Base-by-base conservation (phyloP, 2,113 vertebrate species). In the Chlamydotis undulata region DNA sequence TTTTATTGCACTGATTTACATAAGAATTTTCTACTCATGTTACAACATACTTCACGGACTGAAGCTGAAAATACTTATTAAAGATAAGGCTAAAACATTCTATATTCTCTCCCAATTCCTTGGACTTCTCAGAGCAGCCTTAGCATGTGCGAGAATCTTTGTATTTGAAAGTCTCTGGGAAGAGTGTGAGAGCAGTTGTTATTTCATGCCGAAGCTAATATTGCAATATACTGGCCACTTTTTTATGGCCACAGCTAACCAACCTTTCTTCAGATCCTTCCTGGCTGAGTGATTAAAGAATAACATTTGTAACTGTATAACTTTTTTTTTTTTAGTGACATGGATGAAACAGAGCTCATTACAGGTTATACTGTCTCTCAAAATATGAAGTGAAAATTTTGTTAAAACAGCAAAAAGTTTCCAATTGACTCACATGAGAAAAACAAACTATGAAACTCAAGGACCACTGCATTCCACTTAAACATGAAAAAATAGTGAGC, bases 401-500 rank as follows among this genome's bases (percentile, higher is more conserved):
- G 24, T 65, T 55, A 47, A 57, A 91, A 84, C 5, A 67, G 53
- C 17, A 74, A 37, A 49, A 37, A 5, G 4, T 67, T 89, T 63
- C 28, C 56, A 78, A 41, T 9, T 65, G 52, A 77, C 13, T 67
- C 31, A 21, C 1, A 5, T 12, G 25, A 45, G 24, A 57, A 80
- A 65, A 88, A 25, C 7, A 31, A 94, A 18, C 10, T 22, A 8
- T 6, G 25, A 49, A 73, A 77, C 28, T 86, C 14, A 45, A 53
- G 33, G 26, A 73, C 14, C 19, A 21, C 6, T 50, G 12, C n/a
- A 64, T 41, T 31, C 10, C 12, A 16, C 0, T 5, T 19, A 21
- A 70, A 57, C 1, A 55, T 1, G 12, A 31, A 75, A 45, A n/a
- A 41, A 17, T 0, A 52, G 6, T 5, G 10, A 52, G 4, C 3